Evolutionary conservation across 1,140 invertebrate species (phyloP).

Genomic region (Trichomalopsis sarcophagae): DNA sequence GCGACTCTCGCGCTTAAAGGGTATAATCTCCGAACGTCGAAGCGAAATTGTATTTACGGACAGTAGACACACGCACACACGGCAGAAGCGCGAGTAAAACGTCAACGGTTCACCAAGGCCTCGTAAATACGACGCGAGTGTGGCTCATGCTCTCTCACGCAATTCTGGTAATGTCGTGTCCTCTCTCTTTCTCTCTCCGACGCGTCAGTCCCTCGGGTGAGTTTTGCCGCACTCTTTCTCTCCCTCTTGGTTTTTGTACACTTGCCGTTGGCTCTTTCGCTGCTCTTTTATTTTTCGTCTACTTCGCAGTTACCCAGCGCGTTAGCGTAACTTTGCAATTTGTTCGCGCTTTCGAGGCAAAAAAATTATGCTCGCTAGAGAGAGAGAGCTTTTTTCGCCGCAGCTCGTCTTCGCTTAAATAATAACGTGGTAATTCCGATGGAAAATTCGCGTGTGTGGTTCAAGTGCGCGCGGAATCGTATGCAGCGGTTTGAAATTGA

Average conservation of each 20-base stretch:
- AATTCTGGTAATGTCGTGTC: conserved; percentile 41
- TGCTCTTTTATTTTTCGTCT: conserved; percentile 5
- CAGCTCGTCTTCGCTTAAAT: neutral
- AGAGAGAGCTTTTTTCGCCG: neutral
- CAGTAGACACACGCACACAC: too few relatives aligned
- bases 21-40: too few relatives aligned
- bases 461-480: too few relatives aligned
- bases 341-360: neutral
- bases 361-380: neutral
- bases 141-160: conserved; percentile 30
- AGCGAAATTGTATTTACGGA: too few relatives aligned
- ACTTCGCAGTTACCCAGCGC: neutral
- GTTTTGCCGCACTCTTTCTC: conserved; percentile 33
- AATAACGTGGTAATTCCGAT: neutral
- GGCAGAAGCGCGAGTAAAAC: conserved; percentile 8
- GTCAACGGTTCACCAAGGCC: conserved; percentile 47
- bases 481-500: neutral
- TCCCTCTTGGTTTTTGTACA: conserved; percentile 38
- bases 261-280: conserved; percentile 16
- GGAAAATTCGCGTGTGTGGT: neutral
- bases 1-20: too few relatives aligned
- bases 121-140: conserved; percentile 51
- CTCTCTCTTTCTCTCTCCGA: conserved; percentile 26
- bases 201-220: conserved; percentile 45
- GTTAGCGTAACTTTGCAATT: neutral